phyloP scores from a whole-genome alignment of 2,888 invertebrate genomes.

The Cecidostiba fungosa region DNA sequence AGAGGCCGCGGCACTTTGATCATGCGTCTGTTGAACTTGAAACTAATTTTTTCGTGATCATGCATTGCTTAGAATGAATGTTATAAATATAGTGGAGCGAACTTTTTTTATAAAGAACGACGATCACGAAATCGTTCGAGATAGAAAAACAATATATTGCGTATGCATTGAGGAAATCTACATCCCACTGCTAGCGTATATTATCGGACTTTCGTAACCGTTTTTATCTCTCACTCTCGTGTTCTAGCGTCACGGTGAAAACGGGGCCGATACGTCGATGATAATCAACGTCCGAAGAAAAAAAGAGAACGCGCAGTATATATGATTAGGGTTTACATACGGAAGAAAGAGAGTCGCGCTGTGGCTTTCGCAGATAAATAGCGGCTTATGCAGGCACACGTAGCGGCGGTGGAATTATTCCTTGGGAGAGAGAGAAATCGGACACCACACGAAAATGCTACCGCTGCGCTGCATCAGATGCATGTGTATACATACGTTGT shows the following conservation, averaged over 20 bases:
- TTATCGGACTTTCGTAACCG: background rate
- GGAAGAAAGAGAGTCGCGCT: background rate
- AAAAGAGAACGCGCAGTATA: background rate
- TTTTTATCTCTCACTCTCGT: background rate
- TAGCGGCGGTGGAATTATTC: background rate
- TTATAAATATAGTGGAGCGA: too few relatives aligned
- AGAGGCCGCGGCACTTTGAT: too few relatives aligned
- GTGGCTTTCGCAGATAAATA: background rate
- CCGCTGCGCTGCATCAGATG: background rate
- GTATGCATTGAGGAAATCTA: background rate
- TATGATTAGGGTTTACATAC: background rate
- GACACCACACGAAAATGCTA: constrained; percentile 5
- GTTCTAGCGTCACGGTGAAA: background rate
- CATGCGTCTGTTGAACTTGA: too few relatives aligned
- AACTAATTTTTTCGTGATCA: too few relatives aligned
- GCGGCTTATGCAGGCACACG: background rate
- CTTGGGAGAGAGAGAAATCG: constrained; percentile 6
- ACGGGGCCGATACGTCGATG: background rate
- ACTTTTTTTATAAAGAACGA: too few relatives aligned
- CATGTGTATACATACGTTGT: background rate
- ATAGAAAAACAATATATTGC: background rate
- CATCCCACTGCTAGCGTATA: background rate
- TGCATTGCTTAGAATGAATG: too few relatives aligned
- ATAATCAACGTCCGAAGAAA: background rate
- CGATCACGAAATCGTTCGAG: background rate